phyloP scores from a whole-genome alignment of 2,888 invertebrate genomes.

The Punctoribates punctum region DNA sequence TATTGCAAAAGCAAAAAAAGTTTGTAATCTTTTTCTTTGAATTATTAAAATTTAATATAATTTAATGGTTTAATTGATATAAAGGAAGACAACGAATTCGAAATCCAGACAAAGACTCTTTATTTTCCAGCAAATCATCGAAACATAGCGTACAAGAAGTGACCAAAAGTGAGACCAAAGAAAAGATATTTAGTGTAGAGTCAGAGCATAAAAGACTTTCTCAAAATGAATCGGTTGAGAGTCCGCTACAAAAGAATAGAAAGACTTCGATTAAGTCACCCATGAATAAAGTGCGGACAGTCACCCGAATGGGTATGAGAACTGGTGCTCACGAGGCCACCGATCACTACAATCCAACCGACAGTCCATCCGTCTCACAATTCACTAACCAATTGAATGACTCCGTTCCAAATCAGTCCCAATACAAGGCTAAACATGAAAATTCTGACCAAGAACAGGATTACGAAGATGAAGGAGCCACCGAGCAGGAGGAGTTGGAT shows the following conservation, averaged over 20 bases:
- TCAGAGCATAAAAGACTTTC: slow-evolving; percentile 5
- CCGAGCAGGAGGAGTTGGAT: background rate
- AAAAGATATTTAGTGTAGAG: slow-evolving; percentile 17
- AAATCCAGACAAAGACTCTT: slow-evolving; percentile 10
- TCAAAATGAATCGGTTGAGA: background rate
- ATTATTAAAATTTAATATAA: background rate
- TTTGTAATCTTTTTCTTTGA: background rate
- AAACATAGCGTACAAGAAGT: slow-evolving; percentile 29
- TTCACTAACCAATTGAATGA: slow-evolving; percentile 2
- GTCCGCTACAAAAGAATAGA: background rate
- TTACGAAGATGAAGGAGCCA: background rate
- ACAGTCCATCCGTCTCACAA: slow-evolving; percentile 1
- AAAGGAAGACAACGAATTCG: slow-evolving; percentile 20
- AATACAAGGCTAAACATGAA: slow-evolving; percentile 11
- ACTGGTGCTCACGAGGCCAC: background rate
- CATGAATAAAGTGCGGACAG: background rate
- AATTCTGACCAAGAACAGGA: background rate
- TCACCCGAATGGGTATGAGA: background rate
- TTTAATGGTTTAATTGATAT: background rate
- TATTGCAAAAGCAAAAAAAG: slow-evolving; percentile 45
- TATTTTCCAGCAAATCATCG: slow-evolving; percentile 8
- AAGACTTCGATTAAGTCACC: slow-evolving; percentile 5
- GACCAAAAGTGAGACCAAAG: background rate
- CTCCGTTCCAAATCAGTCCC: slow-evolving; percentile 7
- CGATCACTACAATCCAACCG: slow-evolving; percentile 17